Evolutionary conservation across 2,797 vertebrate genomes (phyloP), one percentile per base, ranked within the genome.

Genomic region (Limnodromus scolopaceus): DNA sequence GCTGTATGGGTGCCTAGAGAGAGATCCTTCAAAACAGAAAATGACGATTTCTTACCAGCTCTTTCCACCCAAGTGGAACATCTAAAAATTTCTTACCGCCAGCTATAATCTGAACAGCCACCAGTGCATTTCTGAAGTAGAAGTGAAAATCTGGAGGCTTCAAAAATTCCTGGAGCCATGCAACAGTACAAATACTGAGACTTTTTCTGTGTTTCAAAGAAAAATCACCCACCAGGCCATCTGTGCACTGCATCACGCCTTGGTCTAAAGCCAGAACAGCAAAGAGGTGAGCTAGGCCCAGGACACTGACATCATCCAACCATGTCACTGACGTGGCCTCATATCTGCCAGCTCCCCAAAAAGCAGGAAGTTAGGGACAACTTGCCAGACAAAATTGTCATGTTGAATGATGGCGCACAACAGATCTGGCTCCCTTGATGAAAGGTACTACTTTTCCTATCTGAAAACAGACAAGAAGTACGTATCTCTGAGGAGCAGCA

Each of bases 211-310:
- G 3, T 86, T 95, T 92, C 69, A 88, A 84, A 90, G 57, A 86
- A 92, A 94, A 94, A 90, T 87, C 74, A 89, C 63, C 53, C 51
- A 84, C 39, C 24, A 51, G 84, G 63, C 70, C 96, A 95, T 87
- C 83, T 96, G 74, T 90, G 70, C 92, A 45, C 19, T 58, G 66
- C 58, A 79, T 66, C 66, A 63, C 0, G 0, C 25, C 63, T 94
- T 87, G 80, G 54, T 72, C 34, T 51, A 61, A 46, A 1, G 72
- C 90, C 90, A 91, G 84, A 69, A 79, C 7, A 91, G 57, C 83
- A 71, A 83, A 77, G 41, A 75, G 76, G 66, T 87, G 46, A 94
- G 54, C 30, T 65, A 61, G 61, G 76, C 54, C 54, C 54, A 70
- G 57, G 71, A 79, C 39, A 72, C 20, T 77, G 58, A 82, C 81